phyloP scores from a whole-genome alignment of 2,888 invertebrate species.

The Allacma fusca region DNA sequence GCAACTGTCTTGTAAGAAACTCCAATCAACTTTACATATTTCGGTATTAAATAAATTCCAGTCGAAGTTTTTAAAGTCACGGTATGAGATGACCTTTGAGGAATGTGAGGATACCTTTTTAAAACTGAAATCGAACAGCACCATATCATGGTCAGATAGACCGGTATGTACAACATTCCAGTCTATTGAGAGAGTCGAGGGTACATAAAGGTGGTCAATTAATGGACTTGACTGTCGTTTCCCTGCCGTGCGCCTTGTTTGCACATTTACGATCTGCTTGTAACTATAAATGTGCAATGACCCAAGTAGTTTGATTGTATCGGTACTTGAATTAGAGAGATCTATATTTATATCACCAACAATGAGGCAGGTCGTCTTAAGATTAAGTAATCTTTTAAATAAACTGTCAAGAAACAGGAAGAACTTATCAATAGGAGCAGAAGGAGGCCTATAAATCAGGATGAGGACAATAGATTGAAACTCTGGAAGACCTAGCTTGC shows the following conservation, averaged over 20 bases:
- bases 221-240: background rate
- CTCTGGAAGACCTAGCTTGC: no score
- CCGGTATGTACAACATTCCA: background rate
- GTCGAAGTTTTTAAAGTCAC: background rate
- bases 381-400: background rate
- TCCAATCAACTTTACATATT: background rate
- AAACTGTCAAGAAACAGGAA: no score
- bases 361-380: no score
- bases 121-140: background rate
- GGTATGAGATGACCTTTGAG: background rate
- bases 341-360: no score
- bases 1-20: background rate
- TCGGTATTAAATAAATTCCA: background rate
- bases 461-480: no score
- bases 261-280: background rate
- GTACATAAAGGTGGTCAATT: background rate
- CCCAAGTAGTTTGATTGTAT: background rate
- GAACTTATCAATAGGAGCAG: no score
- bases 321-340: background rate
- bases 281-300: background rate
- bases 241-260: background rate
- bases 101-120: background rate
- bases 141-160: background rate
- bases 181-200: background rate
- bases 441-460: no score